phyloP scores from a whole-genome alignment of 1,140 invertebrate species.

The Paraescarpia echinospica region DNA sequence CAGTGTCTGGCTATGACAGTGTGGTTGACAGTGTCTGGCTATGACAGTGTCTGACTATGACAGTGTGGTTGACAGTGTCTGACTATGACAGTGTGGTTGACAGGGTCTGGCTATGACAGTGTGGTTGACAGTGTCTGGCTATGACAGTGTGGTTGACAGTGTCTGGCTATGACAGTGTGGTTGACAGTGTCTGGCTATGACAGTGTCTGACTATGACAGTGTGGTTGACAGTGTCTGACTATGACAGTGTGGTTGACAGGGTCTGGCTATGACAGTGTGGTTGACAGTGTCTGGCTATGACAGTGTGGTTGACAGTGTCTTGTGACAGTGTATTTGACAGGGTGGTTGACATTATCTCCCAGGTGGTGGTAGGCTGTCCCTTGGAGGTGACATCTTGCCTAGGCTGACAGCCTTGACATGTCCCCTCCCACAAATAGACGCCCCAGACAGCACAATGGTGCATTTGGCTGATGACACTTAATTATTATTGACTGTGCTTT shows the following conservation, averaged over 20 bases:
- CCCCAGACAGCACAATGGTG: not conserved
- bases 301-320: not conserved
- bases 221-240: not conserved
- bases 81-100: not conserved
- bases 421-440: not conserved
- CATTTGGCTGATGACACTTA: not conserved
- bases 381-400: not conserved
- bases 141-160: too few species aligned
- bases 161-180: too few species aligned
- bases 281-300: not conserved
- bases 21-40: not conserved
- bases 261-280: too few species aligned
- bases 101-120: too few species aligned
- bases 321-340: constrained; percentile 8
- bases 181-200: not conserved
- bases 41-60: not conserved
- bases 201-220: not conserved
- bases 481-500: constrained; percentile 1
- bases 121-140: not conserved
- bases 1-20: too few species aligned
- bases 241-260: too few species aligned
- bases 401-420: not conserved
- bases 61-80: not conserved
- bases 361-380: not conserved
- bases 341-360: constrained; percentile 24